A percentile compares a stretch with the other conserved stretches of the same genome.
Conservation (phyloP, 1,140 invertebrate genomes). For the Bombus difficillimus region DNA sequence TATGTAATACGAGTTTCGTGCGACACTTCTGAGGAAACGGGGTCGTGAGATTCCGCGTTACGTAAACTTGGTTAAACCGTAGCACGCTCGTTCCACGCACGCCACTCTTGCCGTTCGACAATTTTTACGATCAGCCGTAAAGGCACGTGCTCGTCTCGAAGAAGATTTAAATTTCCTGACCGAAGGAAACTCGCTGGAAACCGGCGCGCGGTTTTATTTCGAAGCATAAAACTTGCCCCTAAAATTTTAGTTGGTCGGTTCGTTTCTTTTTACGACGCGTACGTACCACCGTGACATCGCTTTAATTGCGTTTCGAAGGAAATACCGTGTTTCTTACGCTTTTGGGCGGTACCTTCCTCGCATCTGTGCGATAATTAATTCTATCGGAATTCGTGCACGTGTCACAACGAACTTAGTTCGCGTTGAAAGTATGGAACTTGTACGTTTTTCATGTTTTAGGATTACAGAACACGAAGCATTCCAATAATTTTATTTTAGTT, state of each 20-base stretch:
- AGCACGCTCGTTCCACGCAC: conserved; percentile 21
- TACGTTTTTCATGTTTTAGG: not conserved
- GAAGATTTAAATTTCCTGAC: conserved; percentile 66
- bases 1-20: not conserved
- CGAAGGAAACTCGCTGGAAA: conserved; percentile 53
- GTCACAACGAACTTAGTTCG: not conserved
- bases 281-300: conserved; percentile 34
- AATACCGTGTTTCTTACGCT: not conserved
- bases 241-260: conserved; percentile 17
- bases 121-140: conserved; percentile 60
- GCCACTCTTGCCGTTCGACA: conserved; percentile 21
- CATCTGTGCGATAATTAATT: conserved; percentile 12
- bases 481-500: no score
- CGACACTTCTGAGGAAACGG: not conserved
- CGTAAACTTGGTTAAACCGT: conserved; percentile 19
- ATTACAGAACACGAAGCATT: no score
- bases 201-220: conserved; percentile 59
- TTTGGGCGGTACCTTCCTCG: not conserved
- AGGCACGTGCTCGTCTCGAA: conserved; percentile 40
- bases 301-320: conserved; percentile 60
- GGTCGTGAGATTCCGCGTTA: not conserved
- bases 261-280: conserved; percentile 53
- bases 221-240: conserved; percentile 43
- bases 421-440: not conserved
- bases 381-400: not conserved